These are phyloP conservation scores for Luffia ferchaultella DNA, from an alignment of 2,888 invertebrate genomes.

Conservation along the genomic window DNA sequence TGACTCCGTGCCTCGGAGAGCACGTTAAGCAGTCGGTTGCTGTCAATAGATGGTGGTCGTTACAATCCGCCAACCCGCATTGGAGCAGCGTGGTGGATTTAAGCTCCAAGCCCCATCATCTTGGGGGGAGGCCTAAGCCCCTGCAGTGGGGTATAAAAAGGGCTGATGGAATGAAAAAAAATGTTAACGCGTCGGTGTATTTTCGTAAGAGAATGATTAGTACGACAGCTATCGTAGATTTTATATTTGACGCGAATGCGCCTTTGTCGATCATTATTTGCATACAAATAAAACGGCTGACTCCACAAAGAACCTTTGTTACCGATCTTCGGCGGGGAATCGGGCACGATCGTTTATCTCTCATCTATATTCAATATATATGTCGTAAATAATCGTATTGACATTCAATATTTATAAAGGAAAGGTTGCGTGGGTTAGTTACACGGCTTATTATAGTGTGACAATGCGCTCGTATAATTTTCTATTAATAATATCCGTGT, in stretches of 20 bases:
- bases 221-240: too few relatives aligned
- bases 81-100: too few relatives aligned
- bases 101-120: too few relatives aligned
- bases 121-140: too few relatives aligned
- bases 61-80: too few relatives aligned
- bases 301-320: slow-evolving; percentile 54
- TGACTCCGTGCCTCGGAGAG: too few relatives aligned
- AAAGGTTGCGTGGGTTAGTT: slow-evolving; percentile 51
- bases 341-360: slow-evolving; percentile 51
- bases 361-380: slow-evolving; percentile 59
- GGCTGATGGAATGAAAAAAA: too few relatives aligned
- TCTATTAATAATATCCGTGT: slow-evolving; percentile 32
- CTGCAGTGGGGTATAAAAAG: too few relatives aligned
- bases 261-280: slow-evolving; percentile 44
- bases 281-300: slow-evolving; percentile 60
- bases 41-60: too few relatives aligned
- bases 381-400: slow-evolving; percentile 55
- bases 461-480: slow-evolving; percentile 28
- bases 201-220: too few relatives aligned
- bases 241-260: slow-evolving; percentile 24
- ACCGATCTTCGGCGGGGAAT: slow-evolving; percentile 47
- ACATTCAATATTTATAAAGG: slow-evolving; percentile 59
- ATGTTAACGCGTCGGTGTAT: too few relatives aligned
- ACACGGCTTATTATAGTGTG: slow-evolving; percentile 22
- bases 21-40: too few relatives aligned